Evolutionary conservation across 2,797 vertebrate genomes (phyloP).

Genomic region (Microhierax caerulescens): DNA sequence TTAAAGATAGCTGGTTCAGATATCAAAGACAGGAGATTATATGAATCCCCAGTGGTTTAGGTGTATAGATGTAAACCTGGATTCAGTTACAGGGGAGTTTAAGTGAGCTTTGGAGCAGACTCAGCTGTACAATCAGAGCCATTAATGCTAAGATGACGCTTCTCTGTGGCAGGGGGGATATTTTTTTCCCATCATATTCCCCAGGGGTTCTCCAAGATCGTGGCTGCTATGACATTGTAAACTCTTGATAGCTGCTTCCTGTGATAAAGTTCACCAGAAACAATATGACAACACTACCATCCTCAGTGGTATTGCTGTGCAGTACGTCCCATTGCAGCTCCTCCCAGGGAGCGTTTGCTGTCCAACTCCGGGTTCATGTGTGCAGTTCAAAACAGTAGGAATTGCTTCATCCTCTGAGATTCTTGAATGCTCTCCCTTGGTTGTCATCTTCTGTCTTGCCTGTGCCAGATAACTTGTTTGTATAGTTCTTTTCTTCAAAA

Average conservation of each 20-base stretch:
- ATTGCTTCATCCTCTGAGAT: slow-evolving; percentile 48
- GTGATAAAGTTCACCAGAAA: background rate
- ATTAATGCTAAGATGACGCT: background rate
- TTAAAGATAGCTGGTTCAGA: background rate
- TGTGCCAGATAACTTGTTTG: background rate
- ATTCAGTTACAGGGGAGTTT: background rate
- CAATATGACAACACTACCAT: background rate
- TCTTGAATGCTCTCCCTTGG: slow-evolving; percentile 39
- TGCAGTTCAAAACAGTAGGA: slow-evolving; percentile 59
- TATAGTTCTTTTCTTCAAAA: slow-evolving; percentile 45
- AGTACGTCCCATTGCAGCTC: background rate
- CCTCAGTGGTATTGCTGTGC: rapidly evolving
- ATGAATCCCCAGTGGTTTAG: background rate
- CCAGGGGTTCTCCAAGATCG: background rate
- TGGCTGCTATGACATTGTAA: background rate
- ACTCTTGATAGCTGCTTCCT: background rate
- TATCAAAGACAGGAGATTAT: background rate
- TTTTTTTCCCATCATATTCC: background rate
- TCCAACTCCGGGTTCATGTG: background rate
- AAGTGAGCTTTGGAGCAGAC: background rate
- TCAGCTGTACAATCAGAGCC: background rate
- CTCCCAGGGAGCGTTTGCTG: background rate
- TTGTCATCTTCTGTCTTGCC: slow-evolving; percentile 21
- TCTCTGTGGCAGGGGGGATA: background rate
- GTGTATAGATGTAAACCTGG: background rate